Evolutionary conservation across 2,797 vertebrate species (phyloP).

Genomic region (Pteronotus mesoamericanus): DNA sequence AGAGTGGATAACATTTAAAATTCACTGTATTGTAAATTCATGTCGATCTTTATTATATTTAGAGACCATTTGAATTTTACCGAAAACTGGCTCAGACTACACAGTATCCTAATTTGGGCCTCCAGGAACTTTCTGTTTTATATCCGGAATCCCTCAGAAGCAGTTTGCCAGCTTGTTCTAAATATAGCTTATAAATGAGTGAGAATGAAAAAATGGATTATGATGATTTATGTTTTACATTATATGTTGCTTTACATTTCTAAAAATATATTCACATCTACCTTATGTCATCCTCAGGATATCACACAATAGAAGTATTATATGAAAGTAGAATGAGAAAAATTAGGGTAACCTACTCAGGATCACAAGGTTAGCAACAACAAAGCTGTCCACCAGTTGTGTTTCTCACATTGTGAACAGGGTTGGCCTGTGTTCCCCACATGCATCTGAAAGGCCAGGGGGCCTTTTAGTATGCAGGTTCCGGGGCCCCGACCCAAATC

Average conservation of each 20-base stretch:
- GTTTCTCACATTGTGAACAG: neutral
- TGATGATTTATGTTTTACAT: constrained; percentile 50
- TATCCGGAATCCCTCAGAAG: constrained; percentile 44
- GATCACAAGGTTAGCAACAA: neutral
- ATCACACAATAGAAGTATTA: neutral
- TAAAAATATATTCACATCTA: constrained; percentile 13
- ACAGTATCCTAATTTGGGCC: constrained; percentile 9
- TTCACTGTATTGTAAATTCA: neutral
- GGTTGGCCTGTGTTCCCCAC: accelerated
- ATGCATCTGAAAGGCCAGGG: neutral
- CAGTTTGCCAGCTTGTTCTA: constrained; percentile 47
- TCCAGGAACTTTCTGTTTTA: constrained; percentile 11
- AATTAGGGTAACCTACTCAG: neutral
- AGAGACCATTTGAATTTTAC: constrained; percentile 40
- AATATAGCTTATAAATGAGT: constrained; percentile 39
- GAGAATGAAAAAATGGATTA: constrained; percentile 23
- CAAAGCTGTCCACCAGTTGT: neutral
- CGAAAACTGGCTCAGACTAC: constrained; percentile 1
- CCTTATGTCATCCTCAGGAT: neutral
- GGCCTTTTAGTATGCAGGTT: neutral
- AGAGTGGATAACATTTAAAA: neutral
- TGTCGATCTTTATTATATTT: constrained; percentile 42
- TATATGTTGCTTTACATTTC: constrained; percentile 42
- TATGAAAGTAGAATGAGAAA: neutral
- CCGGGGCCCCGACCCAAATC: neutral